These are phyloP conservation scores for Xyrauchen texanus DNA, from an alignment of 2,113 vertebrate genomes.

Conservation along the genomic window DNA sequence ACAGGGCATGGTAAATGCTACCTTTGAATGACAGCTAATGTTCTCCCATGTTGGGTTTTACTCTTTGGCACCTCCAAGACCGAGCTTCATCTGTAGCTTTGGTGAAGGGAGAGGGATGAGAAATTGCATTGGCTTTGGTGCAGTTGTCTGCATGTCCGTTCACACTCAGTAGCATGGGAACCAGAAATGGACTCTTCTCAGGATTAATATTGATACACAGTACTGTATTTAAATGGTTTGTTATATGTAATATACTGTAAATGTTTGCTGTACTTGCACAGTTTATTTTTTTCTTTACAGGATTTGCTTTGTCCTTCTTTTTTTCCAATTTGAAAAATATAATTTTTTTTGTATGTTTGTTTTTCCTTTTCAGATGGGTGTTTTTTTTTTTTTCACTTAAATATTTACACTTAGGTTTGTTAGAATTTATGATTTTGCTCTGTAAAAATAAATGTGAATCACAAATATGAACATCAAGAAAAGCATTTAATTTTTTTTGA, in stretches of 20 bases:
- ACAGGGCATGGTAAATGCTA: background rate
- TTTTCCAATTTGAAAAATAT: constrained; percentile 72
- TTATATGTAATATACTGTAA: constrained; percentile 90
- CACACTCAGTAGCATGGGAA: constrained; percentile 63
- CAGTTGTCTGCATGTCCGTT: constrained; percentile 31
- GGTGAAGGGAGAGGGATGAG: background rate
- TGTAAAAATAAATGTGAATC: constrained; percentile 39
- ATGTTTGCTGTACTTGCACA: constrained; percentile 99
- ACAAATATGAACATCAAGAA: no score
- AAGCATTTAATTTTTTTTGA: background rate
- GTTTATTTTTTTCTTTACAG: constrained; percentile 73
- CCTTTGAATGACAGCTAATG: constrained; percentile 15
- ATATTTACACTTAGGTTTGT: constrained; percentile 64
- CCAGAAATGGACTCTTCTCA: constrained; percentile 85
- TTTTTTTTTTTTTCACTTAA: constrained; percentile 41
- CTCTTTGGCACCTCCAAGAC: background rate
- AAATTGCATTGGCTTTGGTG: constrained; percentile 31
- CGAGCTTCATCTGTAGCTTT: constrained; percentile 3
- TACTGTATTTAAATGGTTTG: constrained; percentile 89
- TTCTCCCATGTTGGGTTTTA: background rate
- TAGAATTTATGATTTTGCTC: constrained; percentile 32
- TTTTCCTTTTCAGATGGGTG: constrained; percentile 52
- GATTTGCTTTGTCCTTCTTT: background rate
- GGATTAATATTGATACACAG: constrained; percentile 93
- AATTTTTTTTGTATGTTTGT: constrained; percentile 64